Percentiles rank a stretch among this genome's conserved stretches.
Evolutionary conservation across 2,888 invertebrate species (phyloP).

Genomic region (Tenthredo notha): DNA sequence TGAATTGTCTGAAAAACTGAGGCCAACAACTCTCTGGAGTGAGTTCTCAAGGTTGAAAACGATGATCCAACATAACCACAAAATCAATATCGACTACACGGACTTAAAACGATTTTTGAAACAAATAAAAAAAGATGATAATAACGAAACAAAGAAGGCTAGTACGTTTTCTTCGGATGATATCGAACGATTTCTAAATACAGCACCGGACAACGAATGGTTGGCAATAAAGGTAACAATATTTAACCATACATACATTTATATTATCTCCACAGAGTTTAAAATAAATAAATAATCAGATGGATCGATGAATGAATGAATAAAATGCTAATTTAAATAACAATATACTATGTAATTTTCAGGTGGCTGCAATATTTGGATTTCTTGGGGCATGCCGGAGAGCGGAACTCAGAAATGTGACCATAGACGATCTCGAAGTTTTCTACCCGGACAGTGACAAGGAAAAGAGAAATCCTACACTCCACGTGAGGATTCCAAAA

Average conservation of each 20-base stretch:
- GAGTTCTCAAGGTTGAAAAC: no score
- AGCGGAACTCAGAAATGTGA: constrained; percentile 10
- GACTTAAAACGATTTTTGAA: no score
- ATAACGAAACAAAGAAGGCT: neutral
- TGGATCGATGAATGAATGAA: neutral
- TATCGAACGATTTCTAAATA: neutral
- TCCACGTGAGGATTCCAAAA: constrained; percentile 7
- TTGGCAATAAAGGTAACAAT: constrained; percentile 19
- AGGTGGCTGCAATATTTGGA: constrained; percentile 2
- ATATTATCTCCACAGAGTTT: neutral
- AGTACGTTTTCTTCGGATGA: neutral
- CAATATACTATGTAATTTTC: constrained; percentile 14
- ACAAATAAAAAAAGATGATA: no score
- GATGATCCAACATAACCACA: no score
- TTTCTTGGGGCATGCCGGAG: constrained; percentile 5
- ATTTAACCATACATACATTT: no score
- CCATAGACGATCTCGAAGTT: neutral
- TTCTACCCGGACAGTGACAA: neutral
- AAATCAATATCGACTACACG: no score
- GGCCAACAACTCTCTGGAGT: no score
- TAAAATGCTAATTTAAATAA: neutral
- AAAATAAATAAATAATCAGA: neutral
- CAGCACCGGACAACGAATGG: constrained; percentile 3
- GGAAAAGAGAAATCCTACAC: constrained; percentile 18
- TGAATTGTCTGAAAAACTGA: no score